Evolutionary conservation across 2,888 invertebrate genomes (phyloP), one percentile per base, ranked within the genome.

Genomic region (Psococerastis gibbosa): DNA sequence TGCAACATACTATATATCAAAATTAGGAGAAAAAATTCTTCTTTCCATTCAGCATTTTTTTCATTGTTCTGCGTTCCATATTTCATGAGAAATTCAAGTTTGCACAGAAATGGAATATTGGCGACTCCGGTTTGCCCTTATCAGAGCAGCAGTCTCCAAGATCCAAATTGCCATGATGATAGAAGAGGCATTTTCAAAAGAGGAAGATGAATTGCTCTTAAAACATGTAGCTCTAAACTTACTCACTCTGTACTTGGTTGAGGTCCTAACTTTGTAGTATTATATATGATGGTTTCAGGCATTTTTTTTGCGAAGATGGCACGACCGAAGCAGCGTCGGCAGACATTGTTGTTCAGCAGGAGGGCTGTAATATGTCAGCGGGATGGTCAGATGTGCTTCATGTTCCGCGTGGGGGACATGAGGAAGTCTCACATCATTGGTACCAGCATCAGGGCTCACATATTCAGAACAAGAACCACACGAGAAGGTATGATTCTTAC

Each of bases 371-470:
- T 95, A 44, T 84, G 84, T 53, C 75, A 85, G 56, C 70, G 91
- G 43, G 87, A 95, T 58, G 83, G 85, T 1, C 70, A 75, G 45
- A 65, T 92, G 6, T 83, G 84, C 55, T 66, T 95, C 22, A 78
- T 89, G 73, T 91, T 94, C 57, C 70, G 94, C 23, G 87, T 95
- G 0, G 94, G 92, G 2, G 94, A 95, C 58, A 87, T 95, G 78
- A 71, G 92, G 22, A 83, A 81, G 58, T 91, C 91, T 1, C 91
- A 92, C 60, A 87, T 98, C 50, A 81, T 97, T 22, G 91, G 92
- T 32, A 89, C 95, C 0, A 81, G 78, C 51, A 78, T 91, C 2
- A 66, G 85, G 47, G 83, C 89, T 0, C 82, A 85, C 56, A 61
- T 95, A 16, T 80, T 95, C 44, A 74, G 78, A 50, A 73, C 80